Evolutionary conservation across 2,113 vertebrate species (phyloP).

Genomic region (Brachypteracias leptosomus): DNA sequence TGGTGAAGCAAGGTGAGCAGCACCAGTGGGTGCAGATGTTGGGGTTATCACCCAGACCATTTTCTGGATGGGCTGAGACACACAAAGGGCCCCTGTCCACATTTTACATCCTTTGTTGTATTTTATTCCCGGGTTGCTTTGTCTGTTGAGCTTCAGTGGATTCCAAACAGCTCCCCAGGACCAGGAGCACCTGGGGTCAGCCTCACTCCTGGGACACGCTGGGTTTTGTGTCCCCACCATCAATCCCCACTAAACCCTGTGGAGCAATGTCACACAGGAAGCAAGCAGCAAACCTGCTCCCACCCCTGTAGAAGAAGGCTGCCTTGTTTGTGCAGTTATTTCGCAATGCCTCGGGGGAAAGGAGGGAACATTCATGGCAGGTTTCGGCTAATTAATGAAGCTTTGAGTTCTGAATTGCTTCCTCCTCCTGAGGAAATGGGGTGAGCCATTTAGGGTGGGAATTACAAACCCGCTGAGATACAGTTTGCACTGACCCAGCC

Average conservation of each 20-base stretch:
- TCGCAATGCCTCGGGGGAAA: neutral
- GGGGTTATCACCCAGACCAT: neutral
- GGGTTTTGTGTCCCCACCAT: too few species aligned
- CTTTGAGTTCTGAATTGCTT: accelerated
- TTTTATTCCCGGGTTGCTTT: neutral
- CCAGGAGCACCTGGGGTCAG: neutral
- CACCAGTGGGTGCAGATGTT: accelerated
- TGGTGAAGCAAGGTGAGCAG: constrained; percentile 36
- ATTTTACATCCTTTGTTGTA: neutral
- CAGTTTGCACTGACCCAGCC: neutral
- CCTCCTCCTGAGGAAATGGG: neutral
- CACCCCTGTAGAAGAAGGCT: neutral
- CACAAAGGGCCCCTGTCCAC: accelerated
- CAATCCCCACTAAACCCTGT: accelerated
- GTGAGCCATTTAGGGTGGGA: neutral
- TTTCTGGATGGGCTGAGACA: neutral
- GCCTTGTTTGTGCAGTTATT: neutral
- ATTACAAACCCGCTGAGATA: neutral
- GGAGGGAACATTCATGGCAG: neutral
- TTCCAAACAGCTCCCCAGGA: neutral
- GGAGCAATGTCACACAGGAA: accelerated
- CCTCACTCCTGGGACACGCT: neutral
- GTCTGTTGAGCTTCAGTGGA: neutral
- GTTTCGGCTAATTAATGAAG: neutral
- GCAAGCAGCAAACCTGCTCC: neutral